Base-by-base conservation (phyloP, 2,797 vertebrate species). In the Falco biarmicus region DNA sequence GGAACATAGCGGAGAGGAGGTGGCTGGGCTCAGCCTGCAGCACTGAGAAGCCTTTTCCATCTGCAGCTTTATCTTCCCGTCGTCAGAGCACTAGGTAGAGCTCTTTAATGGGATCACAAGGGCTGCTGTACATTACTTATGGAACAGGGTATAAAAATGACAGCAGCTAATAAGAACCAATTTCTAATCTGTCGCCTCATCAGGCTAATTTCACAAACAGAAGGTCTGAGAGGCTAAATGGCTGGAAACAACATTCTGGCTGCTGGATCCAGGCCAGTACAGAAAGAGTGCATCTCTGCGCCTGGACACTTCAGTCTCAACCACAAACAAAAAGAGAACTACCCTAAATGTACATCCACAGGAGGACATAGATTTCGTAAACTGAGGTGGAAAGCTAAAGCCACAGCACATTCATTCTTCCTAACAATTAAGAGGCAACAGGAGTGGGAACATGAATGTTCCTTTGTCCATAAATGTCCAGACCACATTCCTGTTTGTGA, bases 181-280 rank as follows among this genome's bases (percentile, higher is more conserved):
- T 89, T 95, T 75, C 92, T 94, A 89, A 92, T 93, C 90, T 97
- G 89, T 43, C 0, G 69, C 91, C 91, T 97, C 97, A 97, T 98
- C 91, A 89, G 82, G 81, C 82, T 84, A 10, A 96, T 97, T 96
- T 93, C 63, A 82, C 84, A 84, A 92, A 93, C 66, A 66, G 95
- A 69, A 37, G 2, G 10, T 66, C 81, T 68, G 9, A 2, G 63
- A 89, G 87, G 76, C 83, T 82, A 50, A 95, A 41, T 20, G 79
- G 87, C 91, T 93, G 70, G 81, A 93, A 91, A 56, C 0, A 6
- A 76, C 91, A 81, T 51, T 84, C 59, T 5, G 24, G 43, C 53
- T 66, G 65, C 71, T 92, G 90, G 73, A 90, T 64, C 16, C 57
- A 64, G 70, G 75, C 51, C 92, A 84, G 75, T 0, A 19, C 28